These are phyloP conservation scores for Polypedilum pembai DNA, from an alignment of 1,140 invertebrate genomes.

Conservation along the genomic window DNA sequence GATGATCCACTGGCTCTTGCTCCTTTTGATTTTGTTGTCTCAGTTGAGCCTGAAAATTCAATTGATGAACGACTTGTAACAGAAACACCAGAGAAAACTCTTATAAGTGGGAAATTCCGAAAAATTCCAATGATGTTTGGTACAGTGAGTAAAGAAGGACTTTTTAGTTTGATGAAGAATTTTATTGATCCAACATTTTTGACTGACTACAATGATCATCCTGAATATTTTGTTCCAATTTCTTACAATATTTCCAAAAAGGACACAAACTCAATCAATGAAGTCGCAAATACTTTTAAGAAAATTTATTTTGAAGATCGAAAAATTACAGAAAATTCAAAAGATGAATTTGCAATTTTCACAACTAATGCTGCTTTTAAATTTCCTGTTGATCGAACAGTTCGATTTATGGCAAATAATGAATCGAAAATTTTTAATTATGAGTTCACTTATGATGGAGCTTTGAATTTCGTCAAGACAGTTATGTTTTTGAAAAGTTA, in stretches of 20 bases:
- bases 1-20: background rate
- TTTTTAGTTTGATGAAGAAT: background rate
- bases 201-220: background rate
- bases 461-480: background rate
- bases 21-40: background rate
- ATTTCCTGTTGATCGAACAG: background rate
- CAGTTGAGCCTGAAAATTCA: background rate
- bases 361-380: background rate
- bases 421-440: background rate
- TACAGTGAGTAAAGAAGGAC: background rate
- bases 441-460: background rate
- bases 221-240: background rate
- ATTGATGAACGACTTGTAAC: background rate
- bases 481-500: background rate
- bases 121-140: background rate
- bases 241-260: background rate
- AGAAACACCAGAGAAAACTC: background rate
- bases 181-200: background rate
- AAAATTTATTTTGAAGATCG: background rate
- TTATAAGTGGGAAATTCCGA: background rate
- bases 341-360: conserved; percentile 2
- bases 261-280: background rate
- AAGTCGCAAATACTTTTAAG: background rate
- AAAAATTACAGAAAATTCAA: background rate
- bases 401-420: background rate